Evolutionary conservation across 2,888 invertebrate genomes (phyloP).

Genomic region (Eretmocerus hayati): DNA sequence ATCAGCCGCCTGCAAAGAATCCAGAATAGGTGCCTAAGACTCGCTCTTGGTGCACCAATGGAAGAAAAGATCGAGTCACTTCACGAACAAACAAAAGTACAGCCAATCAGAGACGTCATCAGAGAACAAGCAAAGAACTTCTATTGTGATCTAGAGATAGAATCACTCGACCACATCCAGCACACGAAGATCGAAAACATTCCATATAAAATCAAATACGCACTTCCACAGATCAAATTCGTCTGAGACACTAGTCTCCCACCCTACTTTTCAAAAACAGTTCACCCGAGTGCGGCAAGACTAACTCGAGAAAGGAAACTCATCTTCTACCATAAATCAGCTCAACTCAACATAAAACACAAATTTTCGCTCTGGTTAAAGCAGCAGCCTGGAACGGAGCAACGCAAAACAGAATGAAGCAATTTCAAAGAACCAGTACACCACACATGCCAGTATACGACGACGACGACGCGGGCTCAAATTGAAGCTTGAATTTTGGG

Average conservation of each 20-base stretch:
- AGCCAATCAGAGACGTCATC: background rate
- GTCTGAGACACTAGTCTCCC: too few relatives aligned
- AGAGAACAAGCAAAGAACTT: background rate
- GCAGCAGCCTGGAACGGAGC: background rate
- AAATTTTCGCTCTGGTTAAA: background rate
- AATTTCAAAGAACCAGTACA: too few relatives aligned
- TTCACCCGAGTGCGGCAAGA: background rate
- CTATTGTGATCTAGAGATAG: background rate
- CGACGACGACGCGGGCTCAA: too few relatives aligned
- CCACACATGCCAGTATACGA: too few relatives aligned
- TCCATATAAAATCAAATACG: background rate
- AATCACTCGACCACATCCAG: background rate
- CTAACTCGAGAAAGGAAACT: background rate
- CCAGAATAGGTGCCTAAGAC: constrained; percentile 19
- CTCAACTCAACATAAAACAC: too few relatives aligned
- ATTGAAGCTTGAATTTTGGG: too few relatives aligned
- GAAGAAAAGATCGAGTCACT: constrained; percentile 4
- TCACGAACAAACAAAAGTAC: constrained; percentile 5
- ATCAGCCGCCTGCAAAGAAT: constrained; percentile 5
- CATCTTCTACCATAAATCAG: too few relatives aligned
- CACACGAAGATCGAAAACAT: background rate
- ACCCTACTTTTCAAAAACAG: background rate
- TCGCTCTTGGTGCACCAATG: constrained; percentile 6
- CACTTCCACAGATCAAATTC: background rate
- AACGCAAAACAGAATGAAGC: background rate